phyloP scores from a whole-genome alignment of 2,113 vertebrate genomes.

The Cyrtonyx montezumae region DNA sequence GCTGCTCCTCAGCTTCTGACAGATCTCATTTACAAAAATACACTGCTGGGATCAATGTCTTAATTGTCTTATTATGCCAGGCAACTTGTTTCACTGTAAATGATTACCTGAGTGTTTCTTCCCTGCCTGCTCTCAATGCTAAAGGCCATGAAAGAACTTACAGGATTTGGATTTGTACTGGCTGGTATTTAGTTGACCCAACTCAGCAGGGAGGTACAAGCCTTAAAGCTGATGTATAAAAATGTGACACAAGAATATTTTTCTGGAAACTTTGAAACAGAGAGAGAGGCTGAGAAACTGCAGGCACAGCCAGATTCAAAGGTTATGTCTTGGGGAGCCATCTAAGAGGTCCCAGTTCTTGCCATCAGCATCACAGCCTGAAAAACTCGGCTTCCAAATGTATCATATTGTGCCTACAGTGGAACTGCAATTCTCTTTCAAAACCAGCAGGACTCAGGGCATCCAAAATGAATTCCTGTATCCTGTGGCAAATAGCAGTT shows the following conservation, averaged over 20 bases:
- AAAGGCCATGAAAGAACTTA: not conserved
- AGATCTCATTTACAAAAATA: slow-evolving; percentile 7
- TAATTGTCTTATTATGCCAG: not conserved
- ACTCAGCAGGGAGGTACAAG: not conserved
- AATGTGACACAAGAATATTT: not conserved
- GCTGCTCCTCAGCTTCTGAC: not conserved
- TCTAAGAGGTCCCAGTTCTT: not conserved
- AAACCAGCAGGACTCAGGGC: slow-evolving; percentile 23
- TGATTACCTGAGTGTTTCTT: not conserved
- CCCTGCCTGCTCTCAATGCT: not conserved
- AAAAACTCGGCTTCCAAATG: not conserved
- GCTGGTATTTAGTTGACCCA: not conserved
- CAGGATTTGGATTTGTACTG: not conserved
- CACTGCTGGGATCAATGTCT: not conserved
- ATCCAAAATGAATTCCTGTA: slow-evolving; percentile 22
- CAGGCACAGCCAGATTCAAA: not conserved
- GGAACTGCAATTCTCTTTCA: not conserved
- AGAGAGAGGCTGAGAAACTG: not conserved
- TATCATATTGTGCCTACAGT: not conserved
- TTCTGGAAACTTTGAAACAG: not conserved
- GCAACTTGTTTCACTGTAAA: not conserved
- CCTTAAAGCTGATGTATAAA: not conserved
- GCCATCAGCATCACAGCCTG: not conserved
- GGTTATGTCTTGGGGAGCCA: not conserved
- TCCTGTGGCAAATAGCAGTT: slow-evolving; percentile 23